These are phyloP conservation scores for Eustalomyia histrio DNA, from an alignment of 2,888 invertebrate species.

Conservation along the genomic window DNA sequence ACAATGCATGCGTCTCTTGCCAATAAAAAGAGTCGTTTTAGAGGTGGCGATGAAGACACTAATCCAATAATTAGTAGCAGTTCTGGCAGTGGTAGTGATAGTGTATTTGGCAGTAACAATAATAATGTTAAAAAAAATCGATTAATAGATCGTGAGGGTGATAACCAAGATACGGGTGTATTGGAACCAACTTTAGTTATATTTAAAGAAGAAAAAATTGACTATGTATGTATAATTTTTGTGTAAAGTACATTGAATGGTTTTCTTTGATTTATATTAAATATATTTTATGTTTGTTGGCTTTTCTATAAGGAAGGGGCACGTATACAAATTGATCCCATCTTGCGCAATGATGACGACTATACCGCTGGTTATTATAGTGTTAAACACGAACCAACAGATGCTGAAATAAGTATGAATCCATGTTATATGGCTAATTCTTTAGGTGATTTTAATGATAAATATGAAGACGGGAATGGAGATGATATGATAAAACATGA, in stretches of 20 bases:
- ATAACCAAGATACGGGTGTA: slow-evolving; percentile 71
- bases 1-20: slow-evolving; percentile 69
- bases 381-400: slow-evolving; percentile 71
- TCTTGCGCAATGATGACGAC: slow-evolving; percentile 54
- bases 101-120: slow-evolving; percentile 13
- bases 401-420: slow-evolving; percentile 69
- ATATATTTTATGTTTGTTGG: not conserved
- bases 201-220: slow-evolving; percentile 69
- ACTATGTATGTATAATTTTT: slow-evolving; percentile 21
- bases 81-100: not conserved
- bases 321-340: slow-evolving; percentile 52
- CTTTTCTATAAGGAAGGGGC: slow-evolving; percentile 39
- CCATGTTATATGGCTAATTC: slow-evolving; percentile 55
- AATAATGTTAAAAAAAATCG: slow-evolving; percentile 48
- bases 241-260: not conserved
- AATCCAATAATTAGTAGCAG: slow-evolving; percentile 16
- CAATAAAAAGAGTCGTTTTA: slow-evolving; percentile 40
- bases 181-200: slow-evolving; percentile 74
- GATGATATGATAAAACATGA: slow-evolving; percentile 67
- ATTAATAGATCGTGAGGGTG: slow-evolving; percentile 42
- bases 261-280: too few species aligned
- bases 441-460: slow-evolving; percentile 65
- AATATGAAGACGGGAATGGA: slow-evolving; percentile 53
- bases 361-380: slow-evolving; percentile 50
- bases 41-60: slow-evolving; percentile 30